Base-by-base conservation (phyloP, 2,888 invertebrate species). In the Tachina grossa region DNA sequence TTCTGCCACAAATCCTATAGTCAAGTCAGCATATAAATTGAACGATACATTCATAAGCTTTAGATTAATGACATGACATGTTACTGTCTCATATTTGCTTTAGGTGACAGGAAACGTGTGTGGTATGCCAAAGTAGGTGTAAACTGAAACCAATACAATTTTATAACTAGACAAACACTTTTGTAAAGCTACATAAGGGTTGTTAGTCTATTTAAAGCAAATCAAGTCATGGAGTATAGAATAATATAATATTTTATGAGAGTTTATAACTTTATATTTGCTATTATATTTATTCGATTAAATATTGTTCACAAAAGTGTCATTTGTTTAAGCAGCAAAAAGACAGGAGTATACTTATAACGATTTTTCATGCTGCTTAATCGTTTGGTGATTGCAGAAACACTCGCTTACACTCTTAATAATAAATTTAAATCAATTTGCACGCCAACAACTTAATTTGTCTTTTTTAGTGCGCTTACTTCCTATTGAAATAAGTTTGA, bases 51-150 rank as follows among this genome's bases (percentile, higher is more conserved):
- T 63, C 22, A 80, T 49, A 57, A 72, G 43, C 43, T 51, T 66
- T 49, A 57, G 72, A 72, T 51, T 74, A 66, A 74, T 74, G 41
- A 57, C 16, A 66, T 59, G 68, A 68, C 66, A 66, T 66, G 39
- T 41, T 19, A 16, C 1, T n/a, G 8, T 11, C 14, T 19, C 39
- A n/a, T 41, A 13, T 59, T 59, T 59, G 31, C 14, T 39, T 41
- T n/a, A 41, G 13, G 9, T 39, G 9, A 19, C 3, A 19, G 43
- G 19, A 63, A 22, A 6, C 5, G 14, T 61, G 14, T 61, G 13
- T 47, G 53, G 41, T 41, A 51, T 10, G 16, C 10, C 47, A n/a
- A 77, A 68, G 31, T 45, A 76, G 76, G 53, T 66, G 55, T 39
- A 45, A 55, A 55, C 39, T 65, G 14, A 55, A 1, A 53, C 22